These are phyloP conservation scores for Arion vulgaris DNA, from an alignment of 1,140 invertebrate species.

Conservation along the genomic window DNA sequence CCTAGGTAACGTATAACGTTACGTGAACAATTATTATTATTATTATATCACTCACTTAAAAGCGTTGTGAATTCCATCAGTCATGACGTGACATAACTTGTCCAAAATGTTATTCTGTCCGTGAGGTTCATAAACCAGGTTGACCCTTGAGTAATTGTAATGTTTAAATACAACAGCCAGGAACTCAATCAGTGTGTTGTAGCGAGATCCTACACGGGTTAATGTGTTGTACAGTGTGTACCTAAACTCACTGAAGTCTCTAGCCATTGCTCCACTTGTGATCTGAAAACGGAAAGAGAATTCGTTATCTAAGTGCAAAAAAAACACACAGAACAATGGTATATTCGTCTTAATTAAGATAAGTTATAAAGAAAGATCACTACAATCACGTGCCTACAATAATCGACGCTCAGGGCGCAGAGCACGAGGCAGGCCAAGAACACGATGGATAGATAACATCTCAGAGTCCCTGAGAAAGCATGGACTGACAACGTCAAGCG, in stretches of 20 bases:
- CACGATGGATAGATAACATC: too few relatives aligned
- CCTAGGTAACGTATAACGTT: too few relatives aligned
- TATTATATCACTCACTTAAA: constrained; percentile 25
- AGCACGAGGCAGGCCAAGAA: too few relatives aligned
- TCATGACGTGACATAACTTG: constrained; percentile 74
- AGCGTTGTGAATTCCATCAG: constrained; percentile 55
- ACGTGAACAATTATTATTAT: too few relatives aligned
- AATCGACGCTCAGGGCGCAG: too few relatives aligned
- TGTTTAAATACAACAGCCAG: constrained; percentile 78
- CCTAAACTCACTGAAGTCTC: constrained; percentile 78
- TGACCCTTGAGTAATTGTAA: constrained; percentile 80
- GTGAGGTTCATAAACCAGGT: constrained; percentile 81
- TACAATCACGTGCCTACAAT: too few relatives aligned
- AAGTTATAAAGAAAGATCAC: too few relatives aligned
- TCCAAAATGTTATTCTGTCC: constrained; percentile 74
- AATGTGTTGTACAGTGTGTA: constrained; percentile 80
- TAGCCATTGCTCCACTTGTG: constrained; percentile 87
- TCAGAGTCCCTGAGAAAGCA: too few relatives aligned
- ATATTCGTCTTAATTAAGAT: too few relatives aligned
- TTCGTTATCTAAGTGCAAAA: too few relatives aligned
- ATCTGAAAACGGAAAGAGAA: neutral
- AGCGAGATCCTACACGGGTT: constrained; percentile 89
- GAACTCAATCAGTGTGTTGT: constrained; percentile 81
- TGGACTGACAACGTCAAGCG: too few relatives aligned
- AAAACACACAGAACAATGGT: too few relatives aligned